Base-by-base conservation (phyloP, 2,797 vertebrate species). In the Sebastiscus albofasciatus region DNA sequence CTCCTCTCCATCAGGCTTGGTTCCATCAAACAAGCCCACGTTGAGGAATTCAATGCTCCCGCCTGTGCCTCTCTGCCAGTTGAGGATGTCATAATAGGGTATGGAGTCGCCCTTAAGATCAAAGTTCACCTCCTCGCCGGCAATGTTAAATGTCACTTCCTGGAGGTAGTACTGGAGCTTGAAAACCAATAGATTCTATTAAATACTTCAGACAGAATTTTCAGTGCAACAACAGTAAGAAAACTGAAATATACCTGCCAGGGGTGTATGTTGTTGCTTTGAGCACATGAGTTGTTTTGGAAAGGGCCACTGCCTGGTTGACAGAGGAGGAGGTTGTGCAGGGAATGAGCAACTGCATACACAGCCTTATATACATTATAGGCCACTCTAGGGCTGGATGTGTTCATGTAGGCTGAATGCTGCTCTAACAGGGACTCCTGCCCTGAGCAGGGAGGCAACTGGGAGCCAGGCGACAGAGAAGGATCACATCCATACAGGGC, bases 341-440 rank as follows among this genome's bases (percentile, higher is more conserved):
- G 90, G 13, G 95, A 95, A 90, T 96, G 84, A n/a, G 95, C 95
- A 10, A 96, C 79, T 4, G 95, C 94, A 81, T 95, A 95, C 1
- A 95, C 94, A 64, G 91, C 93, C 83, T 96, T 96, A 76, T 96
- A 96, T 11, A 94, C 94, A 75, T 96, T 96, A 77, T 96, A 96
- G 3, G 95, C 84, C 55, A 96, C 91, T 74, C 95, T 90, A n/a
- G 94, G 90, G 39, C 89, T 95, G 4, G 95, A 95, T 54, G 94
- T 95, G 42, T 96, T 95, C 83, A 94, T 92, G 74, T 95, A 96
- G 55, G 93, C 94, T 54, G 94, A 91, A 66, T 95, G 92, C 69
- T 94, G 89, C 27, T 90, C 81, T 68, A 86, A 33, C 16, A 94
- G 69, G 2, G 65, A 31, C 85, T 96, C 95, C 3, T 92, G 55